These are phyloP conservation scores for Apostichopus japonicus DNA, from an alignment of 35 echinoderm and acorn worm genomes.

Conservation along the genomic window DNA sequence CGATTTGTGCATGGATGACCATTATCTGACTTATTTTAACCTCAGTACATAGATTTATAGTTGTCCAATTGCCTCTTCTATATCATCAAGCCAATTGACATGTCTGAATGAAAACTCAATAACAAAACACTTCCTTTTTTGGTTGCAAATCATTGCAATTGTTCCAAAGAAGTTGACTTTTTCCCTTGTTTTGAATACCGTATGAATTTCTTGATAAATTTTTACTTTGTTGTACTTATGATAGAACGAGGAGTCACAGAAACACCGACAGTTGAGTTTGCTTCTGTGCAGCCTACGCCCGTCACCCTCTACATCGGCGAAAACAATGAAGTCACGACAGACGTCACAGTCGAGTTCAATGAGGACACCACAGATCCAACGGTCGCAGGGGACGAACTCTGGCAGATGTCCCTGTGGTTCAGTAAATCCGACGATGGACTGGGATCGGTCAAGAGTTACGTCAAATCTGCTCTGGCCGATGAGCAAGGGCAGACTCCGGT, in stretches of 20 bases:
- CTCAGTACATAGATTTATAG: too few relatives aligned
- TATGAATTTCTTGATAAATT: too few relatives aligned
- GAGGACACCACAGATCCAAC: slow-evolving; percentile 28
- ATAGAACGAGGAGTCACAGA: not conserved
- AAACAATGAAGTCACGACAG: slow-evolving; percentile 6
- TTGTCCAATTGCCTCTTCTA: too few relatives aligned
- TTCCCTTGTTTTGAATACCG: too few relatives aligned
- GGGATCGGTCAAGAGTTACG: slow-evolving; percentile 38
- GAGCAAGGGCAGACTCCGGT: slow-evolving; percentile 32
- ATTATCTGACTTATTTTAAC: too few relatives aligned
- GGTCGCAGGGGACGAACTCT: slow-evolving; percentile 18
- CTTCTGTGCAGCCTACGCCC: slow-evolving; percentile 25
- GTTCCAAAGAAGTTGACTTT: too few relatives aligned
- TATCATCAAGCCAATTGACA: too few relatives aligned
- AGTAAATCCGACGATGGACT: slow-evolving; percentile 23
- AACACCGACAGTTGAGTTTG: slow-evolving; percentile 38
- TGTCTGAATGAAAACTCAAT: too few relatives aligned
- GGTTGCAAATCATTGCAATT: too few relatives aligned
- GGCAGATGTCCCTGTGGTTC: slow-evolving; percentile 55
- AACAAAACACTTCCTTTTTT: too few relatives aligned
- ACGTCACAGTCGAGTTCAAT: slow-evolving; percentile 39
- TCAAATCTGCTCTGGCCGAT: slow-evolving; percentile 13
- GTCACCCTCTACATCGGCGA: slow-evolving; percentile 51
- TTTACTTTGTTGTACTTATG: too few relatives aligned
- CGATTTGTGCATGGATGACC: too few relatives aligned